Base-by-base conservation (phyloP, 53 echinoderm and acorn worm genomes). In the Echinarachnius parma region DNA sequence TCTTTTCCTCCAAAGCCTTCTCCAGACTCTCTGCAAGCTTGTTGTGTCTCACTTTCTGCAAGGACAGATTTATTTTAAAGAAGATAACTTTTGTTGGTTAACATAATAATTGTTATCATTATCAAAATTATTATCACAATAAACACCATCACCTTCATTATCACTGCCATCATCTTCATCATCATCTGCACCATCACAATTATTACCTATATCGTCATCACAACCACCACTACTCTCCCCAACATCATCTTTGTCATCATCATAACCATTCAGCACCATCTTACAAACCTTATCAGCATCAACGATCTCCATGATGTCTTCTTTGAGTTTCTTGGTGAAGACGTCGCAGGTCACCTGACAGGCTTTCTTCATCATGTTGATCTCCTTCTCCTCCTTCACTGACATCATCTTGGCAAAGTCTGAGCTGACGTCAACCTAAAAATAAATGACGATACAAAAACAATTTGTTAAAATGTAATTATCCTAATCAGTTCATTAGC, bases 291-390 rank as follows among this genome's bases (percentile, higher is more conserved):
- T 95, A 23, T 95, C 95, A 28, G 87, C 87, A 83, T 91, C 96
- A 2, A 96, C 96, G 18, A 90, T 91, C 61, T 91, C 91, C 84
- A 96, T 96, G 52, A 96, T 91, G 48, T 96, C 90, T 60, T 96
- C 96, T 31, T 87, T 96, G 14, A 96, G 85, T 58, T 91, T 87
- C 87, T 96, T 96, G 21, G 82, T 87, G 84, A 96, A 96, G 47
- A 96, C 91, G 31, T 96, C 96, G 11, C 91, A 96, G 3, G 96
- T 91, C 67, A 91, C 83, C 79, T 90, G 90, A 53, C 87, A 79
- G 2, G 96, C 96, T 66, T 81, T 84, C 86, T 96, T 96, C 69
- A 96, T 84, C 85, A 96, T 58, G 15, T 55, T 53, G 48, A 96
- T 68, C 75, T 96, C 96, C 39, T 88, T 91, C 45, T 91, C 87